These are phyloP conservation scores for Deilephila elpenor DNA, from an alignment of 2,888 invertebrate species.

Conservation along the genomic window DNA sequence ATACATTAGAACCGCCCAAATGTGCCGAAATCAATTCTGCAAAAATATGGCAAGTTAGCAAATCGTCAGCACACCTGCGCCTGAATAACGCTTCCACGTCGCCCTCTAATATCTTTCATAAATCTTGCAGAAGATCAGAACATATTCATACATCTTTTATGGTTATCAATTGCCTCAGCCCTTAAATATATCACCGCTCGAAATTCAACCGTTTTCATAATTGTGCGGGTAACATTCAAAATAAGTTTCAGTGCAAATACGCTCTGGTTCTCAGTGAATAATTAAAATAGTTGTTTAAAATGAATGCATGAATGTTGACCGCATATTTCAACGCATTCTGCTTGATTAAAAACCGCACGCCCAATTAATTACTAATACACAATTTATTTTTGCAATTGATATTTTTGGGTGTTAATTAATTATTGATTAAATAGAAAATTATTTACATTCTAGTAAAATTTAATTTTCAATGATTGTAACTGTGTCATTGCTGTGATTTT, in stretches of 20 bases:
- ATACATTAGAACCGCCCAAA: constrained; percentile 38
- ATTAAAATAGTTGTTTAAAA: constrained; percentile 69
- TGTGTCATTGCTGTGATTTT: not conserved
- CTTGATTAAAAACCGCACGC: constrained; percentile 64
- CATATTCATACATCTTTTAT: constrained; percentile 68
- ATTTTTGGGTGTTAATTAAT: constrained; percentile 16
- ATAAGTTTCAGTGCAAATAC: constrained; percentile 19
- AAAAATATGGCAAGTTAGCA: constrained; percentile 82
- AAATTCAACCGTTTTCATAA: constrained; percentile 16
- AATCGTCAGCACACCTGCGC: constrained; percentile 82
- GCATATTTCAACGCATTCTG: constrained; percentile 62
- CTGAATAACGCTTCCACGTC: constrained; percentile 79
- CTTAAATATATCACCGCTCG: constrained; percentile 38
- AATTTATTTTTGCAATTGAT: constrained; percentile 34
- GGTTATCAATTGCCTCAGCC: constrained; percentile 52
- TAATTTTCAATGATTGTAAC: not conserved
- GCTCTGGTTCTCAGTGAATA: constrained; percentile 53
- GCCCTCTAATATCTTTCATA: constrained; percentile 77
- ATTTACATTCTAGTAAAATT: not conserved
- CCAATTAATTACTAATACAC: constrained; percentile 53
- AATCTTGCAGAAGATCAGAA: constrained; percentile 73
- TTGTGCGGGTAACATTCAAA: not conserved
- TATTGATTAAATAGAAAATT: not conserved
- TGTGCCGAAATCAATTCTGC: constrained; percentile 72
- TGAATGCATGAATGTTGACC: constrained; percentile 62